phyloP scores from a whole-genome alignment of 1,140 invertebrate species.

The Megalonaias nervosa region DNA sequence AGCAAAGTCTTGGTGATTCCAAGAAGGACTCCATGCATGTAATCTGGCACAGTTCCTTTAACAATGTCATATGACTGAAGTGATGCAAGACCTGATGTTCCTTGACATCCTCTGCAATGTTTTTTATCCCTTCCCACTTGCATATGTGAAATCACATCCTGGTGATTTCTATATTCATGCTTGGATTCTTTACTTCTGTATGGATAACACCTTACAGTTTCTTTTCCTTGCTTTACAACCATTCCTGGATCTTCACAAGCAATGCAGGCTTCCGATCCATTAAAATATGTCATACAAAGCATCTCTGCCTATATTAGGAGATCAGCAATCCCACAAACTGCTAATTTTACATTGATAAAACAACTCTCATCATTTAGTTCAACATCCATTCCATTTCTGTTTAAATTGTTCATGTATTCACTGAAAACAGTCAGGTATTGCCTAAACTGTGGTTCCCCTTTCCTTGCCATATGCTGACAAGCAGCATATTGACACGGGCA shows the following conservation, averaged over 20 bases:
- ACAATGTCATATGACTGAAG: slow-evolving; percentile 27
- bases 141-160: slow-evolving; percentile 1
- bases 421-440: background rate
- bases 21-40: too few relatives aligned
- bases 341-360: slow-evolving; percentile 8
- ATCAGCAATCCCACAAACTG: slow-evolving; percentile 11
- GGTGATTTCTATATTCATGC: background rate
- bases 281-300: slow-evolving; percentile 25
- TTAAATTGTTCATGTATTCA: slow-evolving; percentile 14
- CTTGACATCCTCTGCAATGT: slow-evolving; percentile 25
- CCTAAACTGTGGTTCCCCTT: too few relatives aligned
- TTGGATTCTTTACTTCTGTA: background rate
- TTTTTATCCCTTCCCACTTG: slow-evolving; percentile 9
- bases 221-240: slow-evolving; percentile 22
- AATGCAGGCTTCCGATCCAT: too few relatives aligned
- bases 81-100: slow-evolving; percentile 12
- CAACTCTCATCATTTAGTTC: background rate
- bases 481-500: too few relatives aligned
- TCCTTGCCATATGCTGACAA: too few relatives aligned
- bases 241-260: too few relatives aligned
- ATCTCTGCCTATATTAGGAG: slow-evolving; percentile 24
- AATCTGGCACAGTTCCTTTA: slow-evolving; percentile 19
- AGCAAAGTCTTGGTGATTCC: slow-evolving; percentile 32
- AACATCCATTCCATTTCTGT: slow-evolving; percentile 7
- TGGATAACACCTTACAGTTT: slow-evolving; percentile 20